These are phyloP conservation scores for Rhabdornis inornatus DNA, from an alignment of 2,113 vertebrate species.

Conservation along the genomic window DNA sequence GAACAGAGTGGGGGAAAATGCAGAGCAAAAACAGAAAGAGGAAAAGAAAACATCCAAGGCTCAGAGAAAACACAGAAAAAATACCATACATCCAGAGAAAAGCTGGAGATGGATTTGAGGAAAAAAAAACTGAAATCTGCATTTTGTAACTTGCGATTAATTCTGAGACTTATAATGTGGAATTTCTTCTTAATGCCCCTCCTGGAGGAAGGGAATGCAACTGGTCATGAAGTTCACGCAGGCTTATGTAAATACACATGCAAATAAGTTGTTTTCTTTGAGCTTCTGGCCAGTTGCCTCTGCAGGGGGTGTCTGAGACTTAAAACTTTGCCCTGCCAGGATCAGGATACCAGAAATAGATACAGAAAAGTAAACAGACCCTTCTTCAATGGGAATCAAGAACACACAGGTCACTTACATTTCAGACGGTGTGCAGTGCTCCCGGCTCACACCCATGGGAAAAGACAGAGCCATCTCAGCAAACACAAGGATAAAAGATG, in stretches of 20 bases:
- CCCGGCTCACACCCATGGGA: rapidly evolving
- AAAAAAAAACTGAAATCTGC: neutral
- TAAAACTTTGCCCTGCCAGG: neutral
- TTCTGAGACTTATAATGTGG: conserved; percentile 41
- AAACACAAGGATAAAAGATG: neutral
- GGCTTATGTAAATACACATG: conserved; percentile 50
- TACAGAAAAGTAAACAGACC: neutral
- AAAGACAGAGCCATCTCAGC: neutral
- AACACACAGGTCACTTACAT: neutral
- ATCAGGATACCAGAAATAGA: conserved; percentile 19
- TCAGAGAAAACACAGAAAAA: neutral
- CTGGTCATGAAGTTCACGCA: conserved; percentile 57
- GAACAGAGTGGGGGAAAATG: neutral
- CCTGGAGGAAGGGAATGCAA: conserved; percentile 35
- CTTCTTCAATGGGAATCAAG: neutral
- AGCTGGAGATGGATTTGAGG: neutral
- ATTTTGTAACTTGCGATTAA: conserved; percentile 30
- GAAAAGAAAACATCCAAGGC: neutral
- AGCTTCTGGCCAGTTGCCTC: conserved; percentile 44
- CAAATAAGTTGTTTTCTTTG: conserved; percentile 56
- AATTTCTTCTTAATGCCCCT: conserved; percentile 46
- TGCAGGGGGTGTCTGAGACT: conserved; percentile 7
- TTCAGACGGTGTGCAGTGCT: rapidly evolving
- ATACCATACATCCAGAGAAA: neutral
- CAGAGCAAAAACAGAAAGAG: neutral